phyloP scores from a whole-genome alignment of 2,797 vertebrate genomes.

The Acanthurus lineatus region DNA sequence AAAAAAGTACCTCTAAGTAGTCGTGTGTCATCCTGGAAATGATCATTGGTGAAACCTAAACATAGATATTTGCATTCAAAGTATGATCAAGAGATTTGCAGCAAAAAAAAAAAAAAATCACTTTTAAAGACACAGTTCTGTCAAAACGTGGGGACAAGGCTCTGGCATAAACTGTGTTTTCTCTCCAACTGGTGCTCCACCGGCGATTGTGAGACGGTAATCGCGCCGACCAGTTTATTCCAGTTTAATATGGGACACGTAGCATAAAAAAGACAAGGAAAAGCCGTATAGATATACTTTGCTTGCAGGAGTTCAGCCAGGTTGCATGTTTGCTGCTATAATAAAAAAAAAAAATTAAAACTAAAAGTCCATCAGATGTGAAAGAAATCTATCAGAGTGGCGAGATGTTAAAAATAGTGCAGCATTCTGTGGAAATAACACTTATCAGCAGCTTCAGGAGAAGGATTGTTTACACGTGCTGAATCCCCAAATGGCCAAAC shows the following conservation, averaged over 20 bases:
- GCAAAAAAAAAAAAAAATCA: constrained; percentile 67
- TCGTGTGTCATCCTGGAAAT: constrained; percentile 90
- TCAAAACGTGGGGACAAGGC: constrained; percentile 62
- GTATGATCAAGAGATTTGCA: constrained; percentile 65
- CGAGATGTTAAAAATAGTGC: constrained; percentile 21
- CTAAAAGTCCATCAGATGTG: not conserved
- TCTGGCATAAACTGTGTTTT: constrained; percentile 77
- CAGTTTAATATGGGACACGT: constrained; percentile 84
- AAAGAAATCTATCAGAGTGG: constrained; percentile 2
- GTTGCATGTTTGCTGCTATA: not conserved
- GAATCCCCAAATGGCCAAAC: constrained; percentile 50
- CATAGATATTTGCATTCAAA: constrained; percentile 88
- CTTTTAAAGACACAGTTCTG: constrained; percentile 41
- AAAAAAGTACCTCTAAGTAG: constrained; percentile 88
- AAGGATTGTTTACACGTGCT: constrained; percentile 32
- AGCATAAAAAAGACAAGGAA: constrained; percentile 75
- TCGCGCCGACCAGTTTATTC: constrained; percentile 77
- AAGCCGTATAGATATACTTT: not conserved
- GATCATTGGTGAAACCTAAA: constrained; percentile 90
- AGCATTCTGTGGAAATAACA: constrained; percentile 16
- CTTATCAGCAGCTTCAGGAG: constrained; percentile 40
- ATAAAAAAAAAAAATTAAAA: not conserved
- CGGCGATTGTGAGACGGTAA: constrained; percentile 45
- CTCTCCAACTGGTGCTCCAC: constrained; percentile 41
- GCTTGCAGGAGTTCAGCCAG: constrained; percentile 17